These are phyloP conservation scores for Cephalopterus ornatus DNA, from an alignment of 2,113 vertebrate genomes.

Conservation along the genomic window DNA sequence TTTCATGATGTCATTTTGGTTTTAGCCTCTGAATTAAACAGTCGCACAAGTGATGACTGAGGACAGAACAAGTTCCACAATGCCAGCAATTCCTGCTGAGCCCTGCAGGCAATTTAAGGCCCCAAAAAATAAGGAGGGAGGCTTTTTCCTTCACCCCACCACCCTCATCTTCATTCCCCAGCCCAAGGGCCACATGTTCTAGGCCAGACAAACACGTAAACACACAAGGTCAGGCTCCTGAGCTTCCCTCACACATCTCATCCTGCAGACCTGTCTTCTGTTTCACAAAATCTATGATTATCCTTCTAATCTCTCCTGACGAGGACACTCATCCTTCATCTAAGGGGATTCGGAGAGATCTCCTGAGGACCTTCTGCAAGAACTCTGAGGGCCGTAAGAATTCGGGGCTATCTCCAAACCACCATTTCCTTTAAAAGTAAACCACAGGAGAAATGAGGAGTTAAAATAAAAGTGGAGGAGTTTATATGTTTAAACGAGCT, in stretches of 20 bases:
- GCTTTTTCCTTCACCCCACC: not conserved
- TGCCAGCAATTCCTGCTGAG: not conserved
- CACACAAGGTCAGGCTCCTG: not conserved
- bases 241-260: not conserved
- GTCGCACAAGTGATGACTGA: not conserved
- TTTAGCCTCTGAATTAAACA: not conserved
- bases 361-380: not conserved
- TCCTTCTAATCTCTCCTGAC: conserved; percentile 23
- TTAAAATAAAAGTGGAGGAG: not conserved
- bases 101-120: not conserved
- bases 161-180: not conserved
- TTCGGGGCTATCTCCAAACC: not conserved
- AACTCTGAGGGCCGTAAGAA: not conserved
- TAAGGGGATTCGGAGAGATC: not conserved
- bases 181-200: not conserved
- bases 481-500: not conserved
- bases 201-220: not conserved
- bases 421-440: not conserved
- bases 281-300: conserved; percentile 30
- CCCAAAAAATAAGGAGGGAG: not conserved
- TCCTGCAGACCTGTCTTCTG: not conserved
- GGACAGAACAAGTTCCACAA: not conserved
- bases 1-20: not conserved
- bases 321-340: not conserved
- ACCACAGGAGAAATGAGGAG: not conserved